A percentile compares a stretch with the other conserved stretches of the same genome.
phyloP scores from a whole-genome alignment of 2,113 vertebrate genomes.

The Triplophysa dalaica region DNA sequence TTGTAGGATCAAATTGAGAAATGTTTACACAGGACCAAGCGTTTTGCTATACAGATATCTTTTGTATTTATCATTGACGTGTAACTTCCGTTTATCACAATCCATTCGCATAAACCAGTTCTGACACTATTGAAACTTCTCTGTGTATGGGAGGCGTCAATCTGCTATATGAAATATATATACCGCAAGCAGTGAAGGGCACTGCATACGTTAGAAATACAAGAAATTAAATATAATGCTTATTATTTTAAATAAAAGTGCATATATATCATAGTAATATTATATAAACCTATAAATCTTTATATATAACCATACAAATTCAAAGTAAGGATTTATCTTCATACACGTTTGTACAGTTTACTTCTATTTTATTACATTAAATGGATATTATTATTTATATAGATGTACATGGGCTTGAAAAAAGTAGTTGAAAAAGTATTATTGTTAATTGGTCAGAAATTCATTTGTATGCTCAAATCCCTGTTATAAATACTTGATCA shows the following conservation, averaged over 20 bases:
- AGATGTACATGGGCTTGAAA: slow-evolving; percentile 45
- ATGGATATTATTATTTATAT: slow-evolving; percentile 39
- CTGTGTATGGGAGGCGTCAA: slow-evolving; percentile 45
- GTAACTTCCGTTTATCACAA: neutral
- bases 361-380: slow-evolving; percentile 42
- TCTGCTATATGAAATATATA: slow-evolving; percentile 18
- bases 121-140: slow-evolving; percentile 46
- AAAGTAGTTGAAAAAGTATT: slow-evolving; percentile 37
- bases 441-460: neutral
- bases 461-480: slow-evolving; percentile 6
- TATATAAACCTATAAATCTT: slow-evolving; percentile 65
- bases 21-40: slow-evolving; percentile 28
- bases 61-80: slow-evolving; percentile 18
- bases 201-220: neutral
- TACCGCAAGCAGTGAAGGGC: neutral
- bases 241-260: slow-evolving; percentile 58
- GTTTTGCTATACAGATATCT: slow-evolving; percentile 19
- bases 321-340: slow-evolving; percentile 15
- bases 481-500: neutral
- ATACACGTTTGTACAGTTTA: slow-evolving; percentile 32
- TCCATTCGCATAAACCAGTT: slow-evolving; percentile 39
- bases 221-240: slow-evolving; percentile 54
- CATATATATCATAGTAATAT: slow-evolving; percentile 56
- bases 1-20: slow-evolving; percentile 3
- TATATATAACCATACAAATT: slow-evolving; percentile 17